Base-by-base conservation (phyloP, 2,113 vertebrate genomes). In the Paralichthys olivaceus region DNA sequence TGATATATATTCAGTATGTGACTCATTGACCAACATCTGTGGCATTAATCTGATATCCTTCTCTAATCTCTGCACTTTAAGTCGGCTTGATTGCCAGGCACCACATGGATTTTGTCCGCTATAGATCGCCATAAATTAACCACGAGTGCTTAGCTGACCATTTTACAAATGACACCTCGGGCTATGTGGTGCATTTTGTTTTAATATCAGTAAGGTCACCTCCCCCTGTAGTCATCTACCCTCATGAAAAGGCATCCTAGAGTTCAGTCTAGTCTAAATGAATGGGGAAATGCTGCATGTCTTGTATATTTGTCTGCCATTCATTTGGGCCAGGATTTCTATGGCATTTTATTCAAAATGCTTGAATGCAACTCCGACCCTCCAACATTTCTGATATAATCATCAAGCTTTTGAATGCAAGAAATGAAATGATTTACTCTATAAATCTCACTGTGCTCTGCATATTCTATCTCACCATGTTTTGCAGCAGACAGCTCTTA, bases 1-100 rank as follows among this genome's bases (percentile, higher is more conserved):
- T 45, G 67, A 79, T 69, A 62, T 69, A 62, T 47, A 72, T 84
- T 76, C 61, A 69, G 53, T 68, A 43, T 77, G 61, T 49, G 55
- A 61, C 13, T 73, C 62, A 69, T 5, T 72, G 67, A 73, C 54
- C 45, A 68, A 69, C 68, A 81, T 61, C 63, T 55, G 75, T 53
- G 59, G 29, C 59, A 40, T 15, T 75, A 64, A 75, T 81, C 75
- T 67, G 37, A 59, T 64, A 23, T 62, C 47, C 25, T 40, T 68
- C 47, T 64, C 65, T 69, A 75, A 70, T 79, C 57, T 74, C 20
- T 2, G 2, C 53, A 13, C 74, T 40, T 25, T 17, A 60, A 49
- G 12, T 28, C 26, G n/a, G 29, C 29, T 2, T 28, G 75, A 32
- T n/a, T 40, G 49, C 23, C 49, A 23, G 19, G 23, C 25, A 13